These are phyloP conservation scores for Grantiella picta DNA, from an alignment of 2,113 vertebrate species.

Conservation along the genomic window DNA sequence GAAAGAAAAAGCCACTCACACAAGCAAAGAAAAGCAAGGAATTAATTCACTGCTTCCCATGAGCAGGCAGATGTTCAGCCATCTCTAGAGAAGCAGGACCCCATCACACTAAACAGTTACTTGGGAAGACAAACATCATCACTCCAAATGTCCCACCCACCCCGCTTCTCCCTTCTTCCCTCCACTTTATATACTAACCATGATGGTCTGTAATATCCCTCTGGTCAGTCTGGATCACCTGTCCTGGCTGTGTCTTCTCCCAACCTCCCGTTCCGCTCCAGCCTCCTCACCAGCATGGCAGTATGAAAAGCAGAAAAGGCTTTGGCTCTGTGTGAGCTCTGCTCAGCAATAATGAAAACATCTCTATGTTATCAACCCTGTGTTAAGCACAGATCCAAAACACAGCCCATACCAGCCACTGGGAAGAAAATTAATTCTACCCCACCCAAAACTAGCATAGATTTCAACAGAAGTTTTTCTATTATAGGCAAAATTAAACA, in stretches of 20 bases:
- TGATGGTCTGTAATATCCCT: neutral
- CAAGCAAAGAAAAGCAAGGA: neutral
- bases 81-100: neutral
- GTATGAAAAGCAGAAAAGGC: accelerated
- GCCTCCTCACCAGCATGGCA: accelerated
- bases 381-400: neutral
- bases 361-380: neutral
- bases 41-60: neutral
- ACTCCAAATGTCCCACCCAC: neutral
- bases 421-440: neutral
- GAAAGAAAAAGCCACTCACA: neutral
- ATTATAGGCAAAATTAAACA: neutral
- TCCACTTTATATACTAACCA: neutral
- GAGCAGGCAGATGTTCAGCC: neutral
- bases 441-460: neutral
- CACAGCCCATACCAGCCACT: neutral
- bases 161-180: too few relatives aligned
- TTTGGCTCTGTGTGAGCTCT: neutral
- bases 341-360: neutral
- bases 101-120: accelerated
- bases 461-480: neutral
- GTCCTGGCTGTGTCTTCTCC: neutral
- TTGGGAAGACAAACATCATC: neutral
- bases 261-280: accelerated
- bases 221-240: neutral